These are phyloP conservation scores for Tapirus indicus DNA, from an alignment of 2,797 vertebrate genomes.

Conservation along the genomic window DNA sequence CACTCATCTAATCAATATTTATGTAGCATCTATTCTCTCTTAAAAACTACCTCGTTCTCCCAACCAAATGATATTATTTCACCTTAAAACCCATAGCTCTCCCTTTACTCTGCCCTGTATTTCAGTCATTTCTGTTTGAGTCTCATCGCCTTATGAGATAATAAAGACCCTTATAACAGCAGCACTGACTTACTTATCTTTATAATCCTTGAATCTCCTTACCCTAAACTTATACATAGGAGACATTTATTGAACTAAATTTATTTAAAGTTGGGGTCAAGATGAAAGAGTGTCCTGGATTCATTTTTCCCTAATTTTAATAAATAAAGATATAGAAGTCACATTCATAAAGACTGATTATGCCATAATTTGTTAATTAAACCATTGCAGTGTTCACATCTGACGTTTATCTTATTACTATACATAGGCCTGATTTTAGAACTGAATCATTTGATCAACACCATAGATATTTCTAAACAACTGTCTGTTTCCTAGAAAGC, in stretches of 20 bases:
- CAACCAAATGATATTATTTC: neutral
- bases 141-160: neutral
- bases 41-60: neutral
- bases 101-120: neutral
- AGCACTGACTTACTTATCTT: neutral
- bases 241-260: neutral
- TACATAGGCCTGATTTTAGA: neutral
- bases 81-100: neutral
- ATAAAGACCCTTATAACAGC: neutral
- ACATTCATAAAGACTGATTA: neutral
- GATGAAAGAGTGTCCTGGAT: neutral
- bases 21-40: conserved; percentile 18
- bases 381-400: neutral
- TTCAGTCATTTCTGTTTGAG: neutral
- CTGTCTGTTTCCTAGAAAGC: neutral
- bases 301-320: conserved; percentile 18
- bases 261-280: neutral
- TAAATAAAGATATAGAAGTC: conserved; percentile 38
- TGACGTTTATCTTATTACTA: neutral
- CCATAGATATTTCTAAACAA: conserved; percentile 19
- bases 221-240: neutral
- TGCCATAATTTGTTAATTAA: neutral
- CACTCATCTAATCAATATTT: neutral
- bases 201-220: neutral
- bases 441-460: conserved; percentile 9